Base-by-base conservation (phyloP, 2,113 vertebrate species). In the Equus quagga region DNA sequence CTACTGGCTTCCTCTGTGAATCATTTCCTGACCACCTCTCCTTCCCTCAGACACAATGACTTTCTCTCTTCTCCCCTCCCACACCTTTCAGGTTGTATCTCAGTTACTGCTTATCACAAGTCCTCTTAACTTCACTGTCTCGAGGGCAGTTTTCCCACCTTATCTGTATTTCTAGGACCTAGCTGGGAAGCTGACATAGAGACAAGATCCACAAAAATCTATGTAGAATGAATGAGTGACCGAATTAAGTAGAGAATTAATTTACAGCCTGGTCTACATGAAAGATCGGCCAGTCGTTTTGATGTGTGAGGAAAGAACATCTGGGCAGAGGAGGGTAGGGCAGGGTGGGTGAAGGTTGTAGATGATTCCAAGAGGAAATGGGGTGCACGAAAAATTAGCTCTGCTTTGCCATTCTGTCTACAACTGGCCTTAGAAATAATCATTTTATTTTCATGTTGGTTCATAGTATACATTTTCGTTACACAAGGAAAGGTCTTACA, bases 391-490 rank as follows among this genome's bases (percentile, higher is more conserved):
- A 75, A 80, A 56, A 36, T 62, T 72, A 83, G 46, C 67, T 73
- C 9, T 84, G 13, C 33, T 93, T 86, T 58, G 60, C n/a, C 11
- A 36, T 62, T 86, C 33, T 89, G 51, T 26, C 58, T 26, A 24
- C 14, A 62, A 12, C 6, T 51, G 31, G 26, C 19, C 4, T 92
- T 36, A 44, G 86, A 75, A 96, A 81, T 44, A 80, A 64, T 1
- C 17, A 26, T 64, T 90, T 93, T 60, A 75, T 92, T 81, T 94
- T 96, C 51, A 69, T 70, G 88, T 9, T 64, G n/a, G 91, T 64
- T 54, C 7, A 58, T 6, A 81, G 33, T 2, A 72, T 8, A 13
- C 26, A 41, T 86, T 70, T 94, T 89, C 94, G 18, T 70, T 85
- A 44, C 4, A 70, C 13, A 56, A 94, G 17, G 67, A 28, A 87